Evolutionary conservation across 2,888 invertebrate species (phyloP), one percentile per base, ranked within the genome.

Genomic region (Leptodirus hochenwartii): DNA sequence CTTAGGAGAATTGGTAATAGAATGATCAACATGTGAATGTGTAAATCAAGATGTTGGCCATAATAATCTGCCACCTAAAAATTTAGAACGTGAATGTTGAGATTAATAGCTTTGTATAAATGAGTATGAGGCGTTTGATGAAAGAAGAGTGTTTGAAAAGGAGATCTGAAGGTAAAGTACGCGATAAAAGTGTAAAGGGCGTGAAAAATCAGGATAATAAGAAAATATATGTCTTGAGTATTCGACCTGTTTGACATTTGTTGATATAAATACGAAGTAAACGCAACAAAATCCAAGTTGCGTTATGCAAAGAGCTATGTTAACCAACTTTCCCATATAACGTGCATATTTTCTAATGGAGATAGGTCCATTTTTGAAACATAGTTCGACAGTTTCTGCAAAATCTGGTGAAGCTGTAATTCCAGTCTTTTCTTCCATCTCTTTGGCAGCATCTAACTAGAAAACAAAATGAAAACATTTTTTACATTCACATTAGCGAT

Each of bases 221-320:
- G n/a, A n/a, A 30, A 30, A 24, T 22, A 17, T 10, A 22, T 8
- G 5, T 5, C 4, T 17, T 28, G 8, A 17, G 15, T 16, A 5
- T 25, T 45, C 50, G 48, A 79, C 81, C 69, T 77, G 69, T 54
- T 79, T 66, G 35, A 85, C 52, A 52, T 87, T 91, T 37, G 75
- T 73, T 8, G 90, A 78, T 40, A 95, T 81, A 53, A 95, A 95
- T 11, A 95, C 84, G 45, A 93, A 81, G 57, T 96, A 96, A 15
- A 95, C 84, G 53, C 91, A 93, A 56, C 96, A 96, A 59, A 96
- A 95, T 35, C 96, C 96, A 36, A 96, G 62, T 58, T 96, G 96
- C n/a, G 95, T 95, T 33, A 91, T 62, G 53, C 88, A 82, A 31
- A 96, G 69, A 58, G 91, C 91, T 9, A 69, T 46, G 55, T 91